These are phyloP conservation scores for Parauchenoglanis punctatus DNA, from an alignment of 2,797 vertebrate genomes.

Conservation along the genomic window DNA sequence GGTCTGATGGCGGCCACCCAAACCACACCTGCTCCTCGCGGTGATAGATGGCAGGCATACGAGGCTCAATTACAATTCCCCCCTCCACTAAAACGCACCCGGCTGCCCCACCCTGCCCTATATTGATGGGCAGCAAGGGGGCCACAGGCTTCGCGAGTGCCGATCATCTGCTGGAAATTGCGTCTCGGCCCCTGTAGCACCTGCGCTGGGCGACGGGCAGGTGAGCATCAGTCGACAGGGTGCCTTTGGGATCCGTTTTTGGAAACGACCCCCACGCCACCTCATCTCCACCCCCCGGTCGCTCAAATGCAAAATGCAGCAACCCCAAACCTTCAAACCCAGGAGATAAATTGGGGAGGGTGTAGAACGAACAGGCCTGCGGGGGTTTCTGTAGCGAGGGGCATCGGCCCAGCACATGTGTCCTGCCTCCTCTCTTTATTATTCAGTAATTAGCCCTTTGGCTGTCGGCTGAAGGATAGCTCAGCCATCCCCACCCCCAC, in stretches of 20 bases:
- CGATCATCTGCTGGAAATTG: constrained; percentile 80
- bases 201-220: constrained; percentile 67
- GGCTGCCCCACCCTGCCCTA: constrained; percentile 27
- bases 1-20: constrained; percentile 55
- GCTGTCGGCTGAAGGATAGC: constrained; percentile 73
- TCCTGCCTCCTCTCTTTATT: constrained; percentile 74
- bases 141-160: constrained; percentile 73
- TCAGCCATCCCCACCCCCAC: constrained; percentile 6
- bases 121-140: constrained; percentile 75
- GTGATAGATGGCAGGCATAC: constrained; percentile 55
- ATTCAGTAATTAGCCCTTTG: constrained; percentile 83
- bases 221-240: constrained; percentile 54
- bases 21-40: constrained; percentile 58
- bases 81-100: constrained; percentile 44
- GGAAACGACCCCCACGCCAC: constrained; percentile 67
- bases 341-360: constrained; percentile 73
- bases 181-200: constrained; percentile 70
- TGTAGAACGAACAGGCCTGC: constrained; percentile 74
- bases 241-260: constrained; percentile 70
- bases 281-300: constrained; percentile 41
- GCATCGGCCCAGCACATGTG: constrained; percentile 81
- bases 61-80: constrained; percentile 58
- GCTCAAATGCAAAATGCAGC: constrained; percentile 23
- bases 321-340: constrained; percentile 54
- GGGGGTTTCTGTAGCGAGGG: constrained; percentile 65